phyloP scores from a whole-genome alignment of 2,113 vertebrate species.

The Cottus gobio region DNA sequence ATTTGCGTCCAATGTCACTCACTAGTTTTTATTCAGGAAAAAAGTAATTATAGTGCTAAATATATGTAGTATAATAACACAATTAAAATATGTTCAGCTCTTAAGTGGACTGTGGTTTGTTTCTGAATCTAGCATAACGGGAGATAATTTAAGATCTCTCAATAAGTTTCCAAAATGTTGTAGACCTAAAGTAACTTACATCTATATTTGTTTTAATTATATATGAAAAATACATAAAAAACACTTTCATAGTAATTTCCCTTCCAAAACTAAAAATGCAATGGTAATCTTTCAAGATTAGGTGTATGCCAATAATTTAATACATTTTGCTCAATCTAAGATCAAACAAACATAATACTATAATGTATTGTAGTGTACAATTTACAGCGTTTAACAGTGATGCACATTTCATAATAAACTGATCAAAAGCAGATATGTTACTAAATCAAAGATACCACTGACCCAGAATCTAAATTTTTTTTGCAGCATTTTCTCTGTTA shows the following conservation, averaged over 20 bases:
- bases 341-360: background rate
- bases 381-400: background rate
- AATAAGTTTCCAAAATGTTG: background rate
- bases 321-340: background rate
- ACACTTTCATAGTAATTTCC: background rate
- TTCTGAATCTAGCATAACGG: background rate
- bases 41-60: background rate
- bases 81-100: background rate
- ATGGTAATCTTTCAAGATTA: background rate
- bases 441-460: conserved; percentile 12
- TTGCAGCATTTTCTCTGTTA: background rate
- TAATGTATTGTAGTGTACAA: conserved; percentile 7
- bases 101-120: background rate
- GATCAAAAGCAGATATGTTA: background rate
- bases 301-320: background rate
- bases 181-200: background rate
- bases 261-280: background rate
- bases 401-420: conserved; percentile 7
- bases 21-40: background rate
- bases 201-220: background rate
- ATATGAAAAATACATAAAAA: background rate
- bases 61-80: background rate
- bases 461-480: background rate
- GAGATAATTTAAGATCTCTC: background rate
- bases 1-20: background rate